phyloP scores from a whole-genome alignment of 2,797 vertebrate species.

The Cuculus canorus region DNA sequence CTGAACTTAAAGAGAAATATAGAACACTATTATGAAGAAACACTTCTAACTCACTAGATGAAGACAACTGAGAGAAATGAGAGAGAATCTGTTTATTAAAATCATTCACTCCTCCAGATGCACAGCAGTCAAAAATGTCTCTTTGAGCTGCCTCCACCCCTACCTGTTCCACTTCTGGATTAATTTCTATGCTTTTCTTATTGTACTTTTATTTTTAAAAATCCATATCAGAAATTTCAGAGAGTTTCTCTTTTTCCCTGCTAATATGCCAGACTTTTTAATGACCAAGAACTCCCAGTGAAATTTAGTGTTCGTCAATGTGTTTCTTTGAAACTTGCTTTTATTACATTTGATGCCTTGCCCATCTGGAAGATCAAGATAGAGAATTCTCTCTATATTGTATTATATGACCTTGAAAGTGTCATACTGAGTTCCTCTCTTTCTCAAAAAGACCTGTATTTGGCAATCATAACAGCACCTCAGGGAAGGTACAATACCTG shows the following conservation, averaged over 20 bases:
- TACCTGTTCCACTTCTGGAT: neutral
- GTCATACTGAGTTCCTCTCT: neutral
- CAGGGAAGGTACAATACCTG: neutral
- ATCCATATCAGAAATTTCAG: neutral
- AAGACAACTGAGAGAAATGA: neutral
- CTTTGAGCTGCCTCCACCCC: neutral
- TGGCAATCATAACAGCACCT: neutral
- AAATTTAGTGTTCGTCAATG: neutral
- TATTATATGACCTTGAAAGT: neutral
- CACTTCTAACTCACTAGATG: neutral
- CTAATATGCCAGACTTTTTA: neutral
- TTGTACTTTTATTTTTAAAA: neutral
- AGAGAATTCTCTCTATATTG: neutral
- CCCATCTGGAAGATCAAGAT: neutral
- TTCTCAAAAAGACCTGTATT: neutral
- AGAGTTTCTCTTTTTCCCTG: neutral
- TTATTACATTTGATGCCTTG: neutral
- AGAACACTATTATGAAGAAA: neutral
- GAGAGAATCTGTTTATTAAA: neutral
- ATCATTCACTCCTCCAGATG: neutral
- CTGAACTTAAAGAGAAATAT: neutral
- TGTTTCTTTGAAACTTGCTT: neutral
- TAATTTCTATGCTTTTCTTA: neutral
- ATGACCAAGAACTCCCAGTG: neutral
- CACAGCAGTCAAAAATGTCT: neutral